These are phyloP conservation scores for Metopolophium dirhodum DNA, from an alignment of 1,140 invertebrate genomes.

Conservation along the genomic window DNA sequence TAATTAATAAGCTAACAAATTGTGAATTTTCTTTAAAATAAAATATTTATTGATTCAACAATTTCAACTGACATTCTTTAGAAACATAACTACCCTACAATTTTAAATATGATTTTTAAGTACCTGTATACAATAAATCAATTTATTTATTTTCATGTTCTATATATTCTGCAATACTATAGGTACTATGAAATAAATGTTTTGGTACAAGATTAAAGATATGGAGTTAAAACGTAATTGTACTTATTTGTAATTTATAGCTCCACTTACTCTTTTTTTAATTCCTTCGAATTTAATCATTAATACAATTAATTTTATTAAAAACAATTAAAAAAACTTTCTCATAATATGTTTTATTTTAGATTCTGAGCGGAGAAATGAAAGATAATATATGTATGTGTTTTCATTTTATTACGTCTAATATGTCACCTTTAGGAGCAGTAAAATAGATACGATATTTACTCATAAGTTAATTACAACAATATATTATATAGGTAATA, in stretches of 20 bases:
- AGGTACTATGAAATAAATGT: neutral
- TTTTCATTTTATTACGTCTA: neutral
- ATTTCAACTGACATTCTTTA: neutral
- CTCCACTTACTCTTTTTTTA: neutral
- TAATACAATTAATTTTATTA: neutral
- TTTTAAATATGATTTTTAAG: neutral
- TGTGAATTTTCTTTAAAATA: no score
- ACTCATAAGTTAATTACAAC: neutral
- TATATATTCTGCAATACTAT: neutral
- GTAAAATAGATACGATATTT: neutral
- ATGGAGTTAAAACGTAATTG: neutral
- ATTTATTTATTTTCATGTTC: neutral
- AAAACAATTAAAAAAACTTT: neutral
- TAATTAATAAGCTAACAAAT: no score
- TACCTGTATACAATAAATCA: neutral
- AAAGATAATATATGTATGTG: neutral
- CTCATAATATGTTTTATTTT: slow-evolving; percentile 8
- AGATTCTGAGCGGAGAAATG: neutral
- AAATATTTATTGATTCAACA: neutral
- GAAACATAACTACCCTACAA: neutral
- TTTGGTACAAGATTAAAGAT: neutral
- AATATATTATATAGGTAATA: neutral
- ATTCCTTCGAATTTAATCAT: neutral
- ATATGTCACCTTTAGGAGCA: neutral
- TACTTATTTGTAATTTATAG: neutral